phyloP scores from a whole-genome alignment of 2,797 vertebrate genomes.

The Pachyuromys duprasi region DNA sequence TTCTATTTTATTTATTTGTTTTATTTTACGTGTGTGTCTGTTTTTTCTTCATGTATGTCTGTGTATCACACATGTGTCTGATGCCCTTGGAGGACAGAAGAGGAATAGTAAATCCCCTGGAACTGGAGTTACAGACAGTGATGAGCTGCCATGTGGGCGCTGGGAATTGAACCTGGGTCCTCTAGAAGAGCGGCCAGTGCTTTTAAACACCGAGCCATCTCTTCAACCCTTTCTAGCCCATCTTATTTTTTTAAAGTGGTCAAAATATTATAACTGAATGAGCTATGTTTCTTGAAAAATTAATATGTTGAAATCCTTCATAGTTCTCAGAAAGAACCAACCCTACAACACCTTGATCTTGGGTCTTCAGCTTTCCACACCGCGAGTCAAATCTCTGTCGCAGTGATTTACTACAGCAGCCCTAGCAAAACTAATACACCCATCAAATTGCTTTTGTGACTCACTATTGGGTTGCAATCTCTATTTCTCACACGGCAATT shows the following conservation, averaged over 20 bases:
- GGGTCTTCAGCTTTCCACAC: neutral
- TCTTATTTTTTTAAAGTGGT: conserved; percentile 7
- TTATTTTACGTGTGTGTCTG: neutral
- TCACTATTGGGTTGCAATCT: neutral
- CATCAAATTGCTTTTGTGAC: neutral
- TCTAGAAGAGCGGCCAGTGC: neutral
- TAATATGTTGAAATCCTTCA: neutral
- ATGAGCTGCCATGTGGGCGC: neutral
- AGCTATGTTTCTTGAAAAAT: conserved; percentile 51
- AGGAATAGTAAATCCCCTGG: neutral
- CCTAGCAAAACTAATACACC: neutral
- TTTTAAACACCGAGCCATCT: neutral
- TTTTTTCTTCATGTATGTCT: neutral
- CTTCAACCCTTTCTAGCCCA: neutral
- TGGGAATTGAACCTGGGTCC: neutral
- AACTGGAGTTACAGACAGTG: neutral
- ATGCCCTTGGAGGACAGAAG: neutral
- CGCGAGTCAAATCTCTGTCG: neutral
- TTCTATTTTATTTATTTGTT: neutral
- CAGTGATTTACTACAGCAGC: neutral
- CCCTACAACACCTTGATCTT: neutral
- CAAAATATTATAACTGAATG: neutral
- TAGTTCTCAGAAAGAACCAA: neutral
- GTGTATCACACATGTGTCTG: neutral
- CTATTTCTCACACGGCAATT: neutral